Conservation (phyloP, 2,888 invertebrate species). For the Philhelius pedissequus region DNA sequence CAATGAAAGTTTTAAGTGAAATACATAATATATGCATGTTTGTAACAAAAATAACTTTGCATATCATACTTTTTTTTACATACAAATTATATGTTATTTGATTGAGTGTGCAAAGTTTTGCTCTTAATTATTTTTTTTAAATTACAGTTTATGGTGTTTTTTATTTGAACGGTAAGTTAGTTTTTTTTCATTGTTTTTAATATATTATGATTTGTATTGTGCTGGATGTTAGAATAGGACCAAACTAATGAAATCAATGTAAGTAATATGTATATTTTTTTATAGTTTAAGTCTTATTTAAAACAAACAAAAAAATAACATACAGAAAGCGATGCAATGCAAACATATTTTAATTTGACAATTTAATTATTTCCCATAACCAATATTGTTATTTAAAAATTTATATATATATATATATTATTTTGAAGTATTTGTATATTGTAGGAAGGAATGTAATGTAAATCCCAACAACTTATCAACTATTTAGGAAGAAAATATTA, state of each 20-base stretch:
- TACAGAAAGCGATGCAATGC: conserved; percentile 58
- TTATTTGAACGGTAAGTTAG: conserved; percentile 5
- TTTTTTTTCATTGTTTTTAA: not conserved
- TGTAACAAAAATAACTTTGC: conserved; percentile 54
- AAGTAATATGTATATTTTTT: not conserved
- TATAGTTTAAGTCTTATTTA: not conserved
- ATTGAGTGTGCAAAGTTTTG: conserved; percentile 36
- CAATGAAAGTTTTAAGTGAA: conserved; percentile 36
- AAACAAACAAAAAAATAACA: conserved; percentile 3
- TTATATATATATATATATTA: not conserved
- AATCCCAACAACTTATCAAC: not conserved
- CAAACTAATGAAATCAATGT: conserved; percentile 3
- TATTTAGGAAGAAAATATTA: not conserved
- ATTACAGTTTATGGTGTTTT: conserved; percentile 5
- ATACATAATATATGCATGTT: conserved; percentile 31
- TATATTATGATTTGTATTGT: conserved; percentile 44
- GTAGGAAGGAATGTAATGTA: not conserved
- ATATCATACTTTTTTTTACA: conserved; percentile 31
- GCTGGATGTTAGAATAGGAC: conserved; percentile 61
- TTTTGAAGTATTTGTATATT: not conserved
- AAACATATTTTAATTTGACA: conserved; percentile 23
- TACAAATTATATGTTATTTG: conserved; percentile 41
- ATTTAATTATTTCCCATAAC: conserved; percentile 46
- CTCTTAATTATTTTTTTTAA: not conserved
- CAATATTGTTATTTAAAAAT: conserved; percentile 28